Percentiles rank a stretch among this genome's conserved stretches.
Evolutionary conservation across 2,113 vertebrate species (phyloP).

Genomic region (Ochotona curzoniae): DNA sequence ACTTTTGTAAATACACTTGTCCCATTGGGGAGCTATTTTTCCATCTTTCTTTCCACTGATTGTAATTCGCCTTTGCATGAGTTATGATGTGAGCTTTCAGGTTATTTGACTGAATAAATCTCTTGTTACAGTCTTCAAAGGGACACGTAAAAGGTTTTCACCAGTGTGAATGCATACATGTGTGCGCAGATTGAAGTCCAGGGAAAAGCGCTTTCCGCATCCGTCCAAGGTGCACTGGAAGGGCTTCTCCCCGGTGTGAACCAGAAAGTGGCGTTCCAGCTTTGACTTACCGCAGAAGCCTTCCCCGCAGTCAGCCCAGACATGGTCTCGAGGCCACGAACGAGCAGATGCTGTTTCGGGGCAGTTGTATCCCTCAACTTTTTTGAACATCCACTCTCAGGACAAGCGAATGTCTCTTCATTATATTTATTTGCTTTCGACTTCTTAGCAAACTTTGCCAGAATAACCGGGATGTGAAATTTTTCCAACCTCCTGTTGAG

Average conservation of each 20-base stretch:
- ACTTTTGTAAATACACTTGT: conserved; percentile 83
- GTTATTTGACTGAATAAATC: conserved; percentile 96
- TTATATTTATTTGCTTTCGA: conserved; percentile 90
- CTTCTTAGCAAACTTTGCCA: conserved; percentile 84
- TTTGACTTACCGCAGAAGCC: too few species aligned
- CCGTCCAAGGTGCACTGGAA: conserved; percentile 97
- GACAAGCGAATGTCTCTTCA: conserved; percentile 92
- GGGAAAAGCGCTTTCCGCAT: conserved; percentile 96
- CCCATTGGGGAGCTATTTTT: conserved; percentile 75
- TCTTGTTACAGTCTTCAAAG: conserved; percentile 94
- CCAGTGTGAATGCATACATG: conserved; percentile 98
- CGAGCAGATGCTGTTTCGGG: conserved; percentile 94
- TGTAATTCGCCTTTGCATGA: conserved; percentile 93
- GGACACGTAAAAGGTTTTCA: conserved; percentile 95
- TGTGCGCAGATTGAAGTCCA: conserved; percentile 98
- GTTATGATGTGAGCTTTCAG: conserved; percentile 96
- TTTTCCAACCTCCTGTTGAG: not conserved
- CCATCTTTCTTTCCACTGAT: conserved; percentile 86
- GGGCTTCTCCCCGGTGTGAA: conserved; percentile 96
- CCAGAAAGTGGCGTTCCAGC: conserved; percentile 94
- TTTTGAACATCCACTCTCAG: conserved; percentile 94
- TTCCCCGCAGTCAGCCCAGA: conserved; percentile 97
- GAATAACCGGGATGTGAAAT: not conserved
- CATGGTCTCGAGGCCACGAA: conserved; percentile 93
- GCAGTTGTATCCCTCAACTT: conserved; percentile 93